Conservation (phyloP, 2,113 vertebrate species). For the Tragulus kanchil region DNA sequence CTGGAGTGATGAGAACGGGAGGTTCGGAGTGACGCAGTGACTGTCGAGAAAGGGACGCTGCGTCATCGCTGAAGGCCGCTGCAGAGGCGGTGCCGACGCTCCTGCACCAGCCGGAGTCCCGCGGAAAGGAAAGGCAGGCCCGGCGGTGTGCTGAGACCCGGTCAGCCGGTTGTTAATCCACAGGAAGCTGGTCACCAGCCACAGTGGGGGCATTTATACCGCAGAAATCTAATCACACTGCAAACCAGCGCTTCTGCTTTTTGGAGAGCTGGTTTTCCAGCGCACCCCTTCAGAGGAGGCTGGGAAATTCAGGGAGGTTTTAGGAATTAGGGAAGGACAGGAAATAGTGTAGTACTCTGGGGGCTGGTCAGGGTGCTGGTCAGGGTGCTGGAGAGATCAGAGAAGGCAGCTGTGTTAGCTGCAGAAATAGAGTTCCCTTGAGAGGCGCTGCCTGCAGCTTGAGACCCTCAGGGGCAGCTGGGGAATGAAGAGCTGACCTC, state of each 20-base stretch:
- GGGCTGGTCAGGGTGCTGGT: fast-evolving
- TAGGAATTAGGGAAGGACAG: neutral
- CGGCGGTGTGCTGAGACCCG: neutral
- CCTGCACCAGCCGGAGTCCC: neutral
- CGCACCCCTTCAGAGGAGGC: neutral
- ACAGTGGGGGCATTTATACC: neutral
- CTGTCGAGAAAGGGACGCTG: neutral
- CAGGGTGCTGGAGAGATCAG: too few relatives aligned
- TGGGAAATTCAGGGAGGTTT: neutral
- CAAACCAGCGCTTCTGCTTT: neutral
- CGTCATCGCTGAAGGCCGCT: neutral
- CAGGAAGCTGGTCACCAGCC: neutral
- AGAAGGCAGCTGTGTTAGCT: neutral
- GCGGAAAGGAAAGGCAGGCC: neutral
- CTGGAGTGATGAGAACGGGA: neutral
- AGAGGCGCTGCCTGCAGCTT: neutral
- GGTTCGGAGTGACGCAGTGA: neutral
- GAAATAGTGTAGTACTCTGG: too few relatives aligned
- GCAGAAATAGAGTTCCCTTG: neutral
- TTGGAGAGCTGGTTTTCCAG: neutral
- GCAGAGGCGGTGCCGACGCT: neutral
- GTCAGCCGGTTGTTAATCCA: neutral
- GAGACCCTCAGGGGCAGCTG: neutral
- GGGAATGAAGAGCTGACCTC: neutral
- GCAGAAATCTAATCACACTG: neutral